phyloP scores from a whole-genome alignment of 2,113 vertebrate genomes.

The Ciconia maguari region DNA sequence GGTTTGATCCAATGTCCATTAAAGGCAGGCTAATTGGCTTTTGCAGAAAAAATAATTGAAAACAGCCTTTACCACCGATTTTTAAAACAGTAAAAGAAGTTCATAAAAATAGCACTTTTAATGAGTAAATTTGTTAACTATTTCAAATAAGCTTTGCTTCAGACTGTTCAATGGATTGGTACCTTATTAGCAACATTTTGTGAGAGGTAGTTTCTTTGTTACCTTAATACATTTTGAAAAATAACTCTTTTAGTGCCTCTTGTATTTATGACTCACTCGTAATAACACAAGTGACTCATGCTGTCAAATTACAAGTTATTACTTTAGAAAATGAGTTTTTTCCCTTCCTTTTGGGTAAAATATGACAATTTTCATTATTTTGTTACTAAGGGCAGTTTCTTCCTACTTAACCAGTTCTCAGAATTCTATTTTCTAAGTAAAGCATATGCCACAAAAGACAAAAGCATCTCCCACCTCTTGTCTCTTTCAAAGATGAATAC shows the following conservation, averaged over 20 bases:
- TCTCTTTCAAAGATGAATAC: background rate
- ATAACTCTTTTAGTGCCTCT: slow-evolving; percentile 5
- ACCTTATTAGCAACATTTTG: background rate
- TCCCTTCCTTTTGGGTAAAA: slow-evolving; percentile 15
- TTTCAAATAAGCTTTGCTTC: background rate
- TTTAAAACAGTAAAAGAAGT: background rate
- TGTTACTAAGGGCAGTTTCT: background rate
- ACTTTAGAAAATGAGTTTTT: background rate
- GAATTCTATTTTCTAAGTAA: background rate
- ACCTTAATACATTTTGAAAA: slow-evolving; percentile 9
- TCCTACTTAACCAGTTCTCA: background rate
- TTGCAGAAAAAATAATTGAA: background rate
- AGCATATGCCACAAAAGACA: background rate
- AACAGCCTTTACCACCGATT: background rate
- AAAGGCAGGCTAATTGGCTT: background rate
- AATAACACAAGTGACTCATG: slow-evolving; percentile 51
- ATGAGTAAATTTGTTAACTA: background rate
- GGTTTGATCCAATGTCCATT: background rate
- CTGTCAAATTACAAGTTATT: slow-evolving; percentile 45
- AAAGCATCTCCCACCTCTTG: slow-evolving; percentile 24
- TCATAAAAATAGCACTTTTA: background rate
- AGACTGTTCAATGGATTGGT: background rate
- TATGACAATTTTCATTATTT: slow-evolving; percentile 14
- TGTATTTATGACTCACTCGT: slow-evolving; percentile 47
- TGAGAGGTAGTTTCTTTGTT: background rate